phyloP scores from a whole-genome alignment of 2,113 vertebrate genomes.

The Ascaphus truei region DNA sequence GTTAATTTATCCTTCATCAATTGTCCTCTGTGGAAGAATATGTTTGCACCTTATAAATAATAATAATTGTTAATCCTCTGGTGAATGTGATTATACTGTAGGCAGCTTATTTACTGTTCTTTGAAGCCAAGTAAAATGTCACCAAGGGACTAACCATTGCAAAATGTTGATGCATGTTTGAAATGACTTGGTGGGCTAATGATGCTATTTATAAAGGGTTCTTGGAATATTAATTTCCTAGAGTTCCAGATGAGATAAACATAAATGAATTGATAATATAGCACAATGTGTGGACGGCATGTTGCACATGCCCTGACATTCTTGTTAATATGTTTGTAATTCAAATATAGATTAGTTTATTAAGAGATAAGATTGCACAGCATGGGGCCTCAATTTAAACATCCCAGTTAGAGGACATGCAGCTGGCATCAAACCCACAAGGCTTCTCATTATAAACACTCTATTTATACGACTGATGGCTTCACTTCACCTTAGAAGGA shows the following conservation, averaged over 20 bases:
- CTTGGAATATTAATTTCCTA: slow-evolving; percentile 33
- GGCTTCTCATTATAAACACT: not conserved
- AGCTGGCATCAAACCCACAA: not conserved
- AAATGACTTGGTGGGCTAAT: not conserved
- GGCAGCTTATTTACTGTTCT: not conserved
- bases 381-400: not conserved
- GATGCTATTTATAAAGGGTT: slow-evolving; percentile 25
- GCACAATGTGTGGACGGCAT: slow-evolving; percentile 6
- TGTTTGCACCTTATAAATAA: too few relatives aligned
- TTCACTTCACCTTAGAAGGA: not conserved
- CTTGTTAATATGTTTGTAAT: slow-evolving; percentile 10
- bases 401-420: not conserved
- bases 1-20: too few relatives aligned
- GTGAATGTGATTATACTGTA: not conserved
- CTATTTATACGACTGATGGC: not conserved
- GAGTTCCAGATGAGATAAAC: slow-evolving; percentile 12
- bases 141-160: too few relatives aligned
- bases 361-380: not conserved
- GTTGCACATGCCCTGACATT: slow-evolving; percentile 5
- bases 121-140: too few relatives aligned
- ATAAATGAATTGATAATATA: not conserved
- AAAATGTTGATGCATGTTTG: not conserved
- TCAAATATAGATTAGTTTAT: not conserved
- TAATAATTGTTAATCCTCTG: too few relatives aligned
- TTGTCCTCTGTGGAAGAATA: too few relatives aligned